phyloP scores from a whole-genome alignment of 2,888 invertebrate species.

The Hydrotaea diabolus region DNA sequence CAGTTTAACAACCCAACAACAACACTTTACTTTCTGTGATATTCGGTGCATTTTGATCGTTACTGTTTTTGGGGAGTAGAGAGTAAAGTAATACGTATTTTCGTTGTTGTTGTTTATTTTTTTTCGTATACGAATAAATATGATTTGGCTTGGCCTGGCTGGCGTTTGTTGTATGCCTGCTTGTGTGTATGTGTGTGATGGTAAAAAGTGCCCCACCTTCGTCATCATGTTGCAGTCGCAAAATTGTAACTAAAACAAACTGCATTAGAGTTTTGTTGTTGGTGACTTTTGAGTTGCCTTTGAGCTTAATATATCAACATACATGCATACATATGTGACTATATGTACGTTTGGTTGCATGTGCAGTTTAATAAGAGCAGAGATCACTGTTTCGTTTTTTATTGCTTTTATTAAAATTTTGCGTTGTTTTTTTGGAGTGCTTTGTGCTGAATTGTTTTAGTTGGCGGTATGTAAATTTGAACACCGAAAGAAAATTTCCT shows the following conservation, averaged over 20 bases:
- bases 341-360: slow-evolving; percentile 19
- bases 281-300: slow-evolving; percentile 11
- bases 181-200: slow-evolving; percentile 40
- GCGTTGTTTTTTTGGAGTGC: slow-evolving; percentile 43
- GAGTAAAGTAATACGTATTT: too few species aligned
- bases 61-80: slow-evolving; percentile 40
- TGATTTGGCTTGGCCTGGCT: background rate
- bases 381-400: slow-evolving; percentile 59
- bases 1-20: slow-evolving; percentile 54
- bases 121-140: slow-evolving; percentile 45
- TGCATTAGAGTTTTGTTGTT: slow-evolving; percentile 40
- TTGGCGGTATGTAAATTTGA: slow-evolving; percentile 66
- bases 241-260: slow-evolving; percentile 44
- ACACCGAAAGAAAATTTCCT: slow-evolving; percentile 32
- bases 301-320: slow-evolving; percentile 41
- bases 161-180: too few species aligned
- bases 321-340: slow-evolving; percentile 8
- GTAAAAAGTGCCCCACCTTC: slow-evolving; percentile 67
- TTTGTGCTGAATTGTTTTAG: slow-evolving; percentile 60
- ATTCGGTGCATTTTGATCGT: slow-evolving; percentile 57
- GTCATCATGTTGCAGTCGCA: slow-evolving; percentile 55
- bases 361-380: slow-evolving; percentile 52
- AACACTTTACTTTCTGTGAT: slow-evolving; percentile 40
- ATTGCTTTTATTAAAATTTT: slow-evolving; percentile 40
- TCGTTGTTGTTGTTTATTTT: slow-evolving; percentile 31